Percentiles rank a stretch among this genome's conserved stretches.
These are phyloP conservation scores for Leucophora obtusa DNA, from an alignment of 2,888 invertebrate species.

Conservation along the genomic window DNA sequence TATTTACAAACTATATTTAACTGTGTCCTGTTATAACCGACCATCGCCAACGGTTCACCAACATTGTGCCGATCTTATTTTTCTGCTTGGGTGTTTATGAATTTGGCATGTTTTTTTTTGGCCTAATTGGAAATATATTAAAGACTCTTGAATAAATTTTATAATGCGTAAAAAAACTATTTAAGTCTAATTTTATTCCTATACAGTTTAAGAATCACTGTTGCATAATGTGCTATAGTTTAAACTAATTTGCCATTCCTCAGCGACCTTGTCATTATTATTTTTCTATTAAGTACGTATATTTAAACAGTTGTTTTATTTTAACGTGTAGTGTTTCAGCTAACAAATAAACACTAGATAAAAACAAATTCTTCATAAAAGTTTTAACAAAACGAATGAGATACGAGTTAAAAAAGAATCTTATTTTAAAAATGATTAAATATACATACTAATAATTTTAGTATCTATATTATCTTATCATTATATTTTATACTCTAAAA, in stretches of 20 bases:
- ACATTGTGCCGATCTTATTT: no score
- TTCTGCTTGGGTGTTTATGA: no score
- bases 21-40: no score
- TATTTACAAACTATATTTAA: no score
- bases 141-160: no score
- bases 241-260: constrained; percentile 28
- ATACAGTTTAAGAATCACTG: constrained; percentile 17
- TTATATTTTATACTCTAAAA: constrained; percentile 44
- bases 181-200: background rate
- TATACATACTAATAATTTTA: background rate
- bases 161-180: no score
- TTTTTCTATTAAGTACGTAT: constrained; percentile 6
- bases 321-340: constrained; percentile 3
- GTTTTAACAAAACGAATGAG: background rate
- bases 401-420: background rate
- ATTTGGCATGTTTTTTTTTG: no score
- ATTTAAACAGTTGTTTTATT: constrained; percentile 55
- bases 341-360: constrained; percentile 1
- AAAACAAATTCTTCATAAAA: constrained; percentile 6
- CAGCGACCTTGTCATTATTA: constrained; percentile 51
- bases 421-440: background rate
- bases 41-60: no score
- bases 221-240: background rate
- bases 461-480: constrained; percentile 38
- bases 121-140: no score